phyloP scores from a whole-genome alignment of 2,888 invertebrate species.

The Drosophila prostipennis region DNA sequence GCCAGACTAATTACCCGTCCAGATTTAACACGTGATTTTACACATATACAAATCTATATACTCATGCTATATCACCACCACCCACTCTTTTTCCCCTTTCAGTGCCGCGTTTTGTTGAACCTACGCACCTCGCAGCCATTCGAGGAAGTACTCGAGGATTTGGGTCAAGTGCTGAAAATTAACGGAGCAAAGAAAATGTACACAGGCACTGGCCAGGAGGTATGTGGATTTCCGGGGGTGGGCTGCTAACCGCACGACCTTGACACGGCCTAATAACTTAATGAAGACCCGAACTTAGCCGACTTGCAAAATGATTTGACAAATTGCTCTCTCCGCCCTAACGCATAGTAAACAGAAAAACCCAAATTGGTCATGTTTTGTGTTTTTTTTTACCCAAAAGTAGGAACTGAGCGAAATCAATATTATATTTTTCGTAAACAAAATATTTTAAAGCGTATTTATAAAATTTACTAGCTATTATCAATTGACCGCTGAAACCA shows the following conservation, averaged over 20 bases:
- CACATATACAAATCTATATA: conserved; percentile 30
- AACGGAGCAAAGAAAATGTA: conserved; percentile 95
- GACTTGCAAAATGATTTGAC: conserved; percentile 29
- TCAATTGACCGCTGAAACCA: too few species aligned
- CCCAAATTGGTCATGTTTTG: not conserved
- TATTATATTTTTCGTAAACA: too few species aligned
- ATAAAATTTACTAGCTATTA: too few species aligned
- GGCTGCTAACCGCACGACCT: conserved; percentile 13
- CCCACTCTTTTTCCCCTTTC: conserved; percentile 47
- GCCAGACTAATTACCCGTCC: conserved; percentile 64
- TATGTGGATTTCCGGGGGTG: conserved; percentile 82
- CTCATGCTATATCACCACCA: conserved; percentile 4
- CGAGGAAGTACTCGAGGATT: conserved; percentile 96
- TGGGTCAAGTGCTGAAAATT: conserved; percentile 96
- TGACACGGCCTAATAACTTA: conserved; percentile 51
- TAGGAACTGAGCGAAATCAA: not conserved
- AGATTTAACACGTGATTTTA: conserved; percentile 44
- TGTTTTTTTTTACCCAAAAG: not conserved
- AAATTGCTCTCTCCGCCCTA: conserved; percentile 16
- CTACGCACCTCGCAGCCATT: conserved; percentile 96
- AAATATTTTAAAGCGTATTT: too few species aligned
- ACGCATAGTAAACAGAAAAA: not conserved
- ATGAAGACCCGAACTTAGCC: conserved; percentile 33
- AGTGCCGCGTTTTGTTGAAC: conserved; percentile 96
- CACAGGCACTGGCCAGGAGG: conserved; percentile 96